Conservation (phyloP, 1,140 invertebrate species). For the Coptotermes formosanus region DNA sequence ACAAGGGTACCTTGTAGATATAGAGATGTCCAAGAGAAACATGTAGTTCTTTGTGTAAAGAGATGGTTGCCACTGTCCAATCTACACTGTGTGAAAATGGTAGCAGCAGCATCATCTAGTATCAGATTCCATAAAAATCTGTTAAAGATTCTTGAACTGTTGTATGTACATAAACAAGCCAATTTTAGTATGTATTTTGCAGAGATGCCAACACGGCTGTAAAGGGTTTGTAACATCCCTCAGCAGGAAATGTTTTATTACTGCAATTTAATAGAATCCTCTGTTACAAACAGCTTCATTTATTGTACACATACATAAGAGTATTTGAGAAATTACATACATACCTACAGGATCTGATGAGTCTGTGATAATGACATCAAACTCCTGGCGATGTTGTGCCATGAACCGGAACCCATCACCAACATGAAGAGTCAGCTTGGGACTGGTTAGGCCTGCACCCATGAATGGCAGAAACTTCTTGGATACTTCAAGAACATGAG, state of each 20-base stretch:
- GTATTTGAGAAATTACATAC: slow-evolving; percentile 18
- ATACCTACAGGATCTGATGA: slow-evolving; percentile 92
- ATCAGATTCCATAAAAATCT: no score
- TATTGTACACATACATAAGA: not conserved
- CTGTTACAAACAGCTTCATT: not conserved
- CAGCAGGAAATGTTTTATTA: not conserved
- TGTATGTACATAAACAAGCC: no score
- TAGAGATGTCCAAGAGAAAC: no score
- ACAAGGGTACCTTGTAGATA: no score
- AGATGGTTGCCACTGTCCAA: no score
- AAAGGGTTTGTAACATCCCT: not conserved
- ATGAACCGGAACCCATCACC: slow-evolving; percentile 96
- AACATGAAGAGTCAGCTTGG: slow-evolving; percentile 81
- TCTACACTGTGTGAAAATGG: no score
- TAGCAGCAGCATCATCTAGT: no score
- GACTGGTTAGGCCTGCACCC: slow-evolving; percentile 79
- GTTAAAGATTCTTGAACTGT: no score
- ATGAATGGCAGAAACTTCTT: slow-evolving; percentile 90
- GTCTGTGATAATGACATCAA: slow-evolving; percentile 98
- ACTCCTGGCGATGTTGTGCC: slow-evolving; percentile 78
- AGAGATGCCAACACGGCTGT: no score
- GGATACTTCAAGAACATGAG: slow-evolving; percentile 85
- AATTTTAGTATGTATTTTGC: no score
- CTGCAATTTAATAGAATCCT: not conserved
- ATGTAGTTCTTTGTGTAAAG: no score